A percentile compares a stretch with the other conserved stretches of the same genome.
Conservation (phyloP, 2,113 vertebrate species). For the Amphiprion percula region DNA sequence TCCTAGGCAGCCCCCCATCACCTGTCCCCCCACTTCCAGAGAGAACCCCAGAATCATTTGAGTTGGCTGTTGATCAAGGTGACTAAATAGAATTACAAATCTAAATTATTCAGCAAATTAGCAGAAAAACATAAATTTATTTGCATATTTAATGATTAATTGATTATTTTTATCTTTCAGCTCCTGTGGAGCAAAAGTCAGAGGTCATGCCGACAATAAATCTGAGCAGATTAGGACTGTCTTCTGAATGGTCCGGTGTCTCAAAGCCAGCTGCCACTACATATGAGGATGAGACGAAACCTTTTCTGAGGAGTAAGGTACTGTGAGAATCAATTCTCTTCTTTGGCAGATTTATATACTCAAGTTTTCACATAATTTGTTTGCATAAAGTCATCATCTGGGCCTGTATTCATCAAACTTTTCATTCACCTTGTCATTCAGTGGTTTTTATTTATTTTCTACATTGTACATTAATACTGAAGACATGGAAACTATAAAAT, state of each 20-base stretch:
- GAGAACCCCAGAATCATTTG: conserved; percentile 94
- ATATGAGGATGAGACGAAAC: conserved; percentile 25
- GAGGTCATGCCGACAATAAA: neutral
- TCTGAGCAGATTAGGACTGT: conserved; percentile 73
- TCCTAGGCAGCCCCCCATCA: conserved; percentile 69
- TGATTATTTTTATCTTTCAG: conserved; percentile 40
- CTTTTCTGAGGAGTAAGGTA: conserved; percentile 83
- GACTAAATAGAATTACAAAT: neutral
- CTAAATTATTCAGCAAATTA: neutral
- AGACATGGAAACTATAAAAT: no score
- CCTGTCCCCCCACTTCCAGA: conserved; percentile 90
- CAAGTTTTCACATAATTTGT: neutral
- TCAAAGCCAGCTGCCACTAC: conserved; percentile 40
- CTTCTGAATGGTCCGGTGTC: conserved; percentile 86
- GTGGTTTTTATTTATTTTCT: no score
- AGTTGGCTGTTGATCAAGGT: conserved; percentile 86
- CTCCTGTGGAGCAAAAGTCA: conserved; percentile 41
- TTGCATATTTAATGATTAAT: neutral
- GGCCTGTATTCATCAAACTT: neutral
- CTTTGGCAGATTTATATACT: neutral
- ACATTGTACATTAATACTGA: no score
- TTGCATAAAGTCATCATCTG: neutral
- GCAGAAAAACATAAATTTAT: neutral
- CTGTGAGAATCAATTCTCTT: conserved; percentile 49
- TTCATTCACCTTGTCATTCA: no score